Percentiles rank a stretch among this genome's conserved stretches.
phyloP scores from a whole-genome alignment of 1,140 invertebrate species.

The Wiebesia pumilae region DNA sequence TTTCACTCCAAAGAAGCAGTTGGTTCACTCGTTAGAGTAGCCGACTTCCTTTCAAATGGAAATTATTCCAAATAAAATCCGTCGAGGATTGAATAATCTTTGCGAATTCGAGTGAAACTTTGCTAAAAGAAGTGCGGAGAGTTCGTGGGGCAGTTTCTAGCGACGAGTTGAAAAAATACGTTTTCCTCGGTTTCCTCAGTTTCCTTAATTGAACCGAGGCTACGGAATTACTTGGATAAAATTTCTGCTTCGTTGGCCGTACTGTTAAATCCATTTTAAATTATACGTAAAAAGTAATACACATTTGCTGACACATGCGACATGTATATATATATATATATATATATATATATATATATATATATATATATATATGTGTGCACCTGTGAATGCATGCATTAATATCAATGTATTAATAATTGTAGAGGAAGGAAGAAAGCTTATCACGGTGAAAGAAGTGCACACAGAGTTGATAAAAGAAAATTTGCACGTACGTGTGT shows the following conservation, averaged over 20 bases:
- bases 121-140: background rate
- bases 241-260: no score
- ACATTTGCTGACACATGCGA: no score
- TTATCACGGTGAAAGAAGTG: background rate
- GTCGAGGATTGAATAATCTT: background rate
- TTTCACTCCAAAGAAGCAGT: background rate
- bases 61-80: background rate
- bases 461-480: no score
- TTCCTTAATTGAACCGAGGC: background rate
- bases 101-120: background rate
- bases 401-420: background rate
- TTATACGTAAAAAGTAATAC: background rate
- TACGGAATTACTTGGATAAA: no score
- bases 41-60: background rate
- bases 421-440: background rate
- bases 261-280: background rate
- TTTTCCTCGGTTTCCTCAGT: no score
- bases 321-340: no score
- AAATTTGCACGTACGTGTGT: no score
- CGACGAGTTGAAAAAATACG: background rate
- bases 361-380: no score
- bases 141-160: background rate
- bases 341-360: no score
- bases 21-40: background rate
- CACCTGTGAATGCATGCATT: background rate